Conservation (phyloP, 2,797 vertebrate genomes). For the Gymnothorax reevesii region DNA sequence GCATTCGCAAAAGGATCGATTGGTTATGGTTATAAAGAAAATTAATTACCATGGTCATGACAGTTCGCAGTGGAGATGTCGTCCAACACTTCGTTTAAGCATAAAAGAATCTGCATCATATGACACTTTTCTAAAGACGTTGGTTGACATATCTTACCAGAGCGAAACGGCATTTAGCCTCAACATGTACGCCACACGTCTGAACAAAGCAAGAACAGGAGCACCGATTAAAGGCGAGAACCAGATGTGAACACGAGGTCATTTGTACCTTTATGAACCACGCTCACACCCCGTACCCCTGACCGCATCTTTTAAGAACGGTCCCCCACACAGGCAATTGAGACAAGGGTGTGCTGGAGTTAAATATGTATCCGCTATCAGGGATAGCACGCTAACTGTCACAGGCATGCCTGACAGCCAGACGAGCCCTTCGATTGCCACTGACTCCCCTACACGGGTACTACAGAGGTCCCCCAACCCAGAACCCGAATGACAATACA, state of each 20-base stretch:
- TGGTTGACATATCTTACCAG: too few relatives aligned
- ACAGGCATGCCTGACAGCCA: slow-evolving; percentile 37
- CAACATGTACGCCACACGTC: neutral
- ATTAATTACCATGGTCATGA: too few relatives aligned
- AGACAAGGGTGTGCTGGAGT: slow-evolving; percentile 29
- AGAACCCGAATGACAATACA: slow-evolving; percentile 10
- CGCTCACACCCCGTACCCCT: slow-evolving; percentile 28
- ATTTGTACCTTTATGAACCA: slow-evolving; percentile 52
- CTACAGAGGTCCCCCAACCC: neutral
- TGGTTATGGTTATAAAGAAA: too few relatives aligned
- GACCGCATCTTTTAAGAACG: slow-evolving; percentile 58
- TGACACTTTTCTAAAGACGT: too few relatives aligned
- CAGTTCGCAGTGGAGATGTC: too few relatives aligned
- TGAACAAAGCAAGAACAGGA: neutral
- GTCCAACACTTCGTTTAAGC: too few relatives aligned
- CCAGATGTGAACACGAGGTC: slow-evolving; percentile 35
- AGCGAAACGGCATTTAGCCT: too few relatives aligned
- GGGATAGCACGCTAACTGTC: slow-evolving; percentile 49
- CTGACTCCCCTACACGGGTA: slow-evolving; percentile 28
- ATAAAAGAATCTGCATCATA: too few relatives aligned
- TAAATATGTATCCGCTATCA: slow-evolving; percentile 68
- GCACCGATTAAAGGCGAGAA: slow-evolving; percentile 41
- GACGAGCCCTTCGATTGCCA: slow-evolving; percentile 43
- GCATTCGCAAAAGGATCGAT: too few relatives aligned
- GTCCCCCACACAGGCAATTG: slow-evolving; percentile 50